Conservation (phyloP, 2,888 invertebrate genomes). For the Melieria omissa region DNA sequence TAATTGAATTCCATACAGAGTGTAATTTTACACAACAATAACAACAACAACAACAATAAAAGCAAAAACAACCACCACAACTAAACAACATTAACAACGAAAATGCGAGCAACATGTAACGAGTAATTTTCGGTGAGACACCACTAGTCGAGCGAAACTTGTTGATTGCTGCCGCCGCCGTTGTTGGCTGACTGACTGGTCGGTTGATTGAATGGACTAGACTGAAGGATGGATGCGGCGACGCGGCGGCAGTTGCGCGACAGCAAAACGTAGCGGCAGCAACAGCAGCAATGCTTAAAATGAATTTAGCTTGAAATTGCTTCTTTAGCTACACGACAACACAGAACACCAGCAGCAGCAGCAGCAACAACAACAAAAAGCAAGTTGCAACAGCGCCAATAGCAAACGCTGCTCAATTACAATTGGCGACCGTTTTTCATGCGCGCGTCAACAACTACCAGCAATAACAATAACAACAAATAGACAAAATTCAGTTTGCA, state of each 20-base stretch:
- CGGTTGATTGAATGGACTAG: constrained; percentile 4
- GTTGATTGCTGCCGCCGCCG: neutral
- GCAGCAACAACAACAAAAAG: neutral
- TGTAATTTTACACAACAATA: constrained; percentile 27
- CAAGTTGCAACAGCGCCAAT: no score
- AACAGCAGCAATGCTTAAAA: constrained; percentile 13
- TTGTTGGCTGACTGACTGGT: neutral
- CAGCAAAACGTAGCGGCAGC: neutral
- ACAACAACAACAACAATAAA: neutral
- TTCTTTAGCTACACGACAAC: constrained; percentile 14
- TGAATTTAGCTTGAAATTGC: constrained; percentile 35
- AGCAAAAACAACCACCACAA: neutral
- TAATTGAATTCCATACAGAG: constrained; percentile 46
- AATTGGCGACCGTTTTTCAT: no score
- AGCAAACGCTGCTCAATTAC: no score
- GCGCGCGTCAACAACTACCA: no score
- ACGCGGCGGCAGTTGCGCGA: neutral
- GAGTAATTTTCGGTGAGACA: no score
- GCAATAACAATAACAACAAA: no score
- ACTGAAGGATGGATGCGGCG: neutral
- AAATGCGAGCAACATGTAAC: neutral
- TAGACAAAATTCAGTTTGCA: no score
- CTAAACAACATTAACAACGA: neutral
- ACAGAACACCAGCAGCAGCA: neutral
- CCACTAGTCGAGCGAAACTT: neutral